Base-by-base conservation (phyloP, 2,797 vertebrate genomes). In the Pachyuromys duprasi region DNA sequence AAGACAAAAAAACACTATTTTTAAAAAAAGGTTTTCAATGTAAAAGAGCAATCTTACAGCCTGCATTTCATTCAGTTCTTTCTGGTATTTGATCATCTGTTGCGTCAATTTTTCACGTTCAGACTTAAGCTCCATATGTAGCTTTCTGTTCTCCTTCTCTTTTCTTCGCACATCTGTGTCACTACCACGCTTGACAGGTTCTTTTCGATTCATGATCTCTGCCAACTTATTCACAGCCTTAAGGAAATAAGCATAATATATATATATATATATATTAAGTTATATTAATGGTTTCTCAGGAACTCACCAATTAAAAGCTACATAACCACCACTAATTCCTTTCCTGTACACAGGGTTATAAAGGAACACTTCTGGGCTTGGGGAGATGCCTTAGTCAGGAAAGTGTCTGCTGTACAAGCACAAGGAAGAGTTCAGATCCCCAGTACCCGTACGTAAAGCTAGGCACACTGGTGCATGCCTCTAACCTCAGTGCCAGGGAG, bases 141-240 rank as follows among this genome's bases (percentile, higher is more conserved):
- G 98, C 98, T 99, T 99, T 98, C 99, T 98, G 98, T 99, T 99
- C 98, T 99, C 99, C 97, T 99, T 99, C 88, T 99, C 99, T 97
- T 99, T 99, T 78, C 99, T 99, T 93, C 99, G 98, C 97, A 99
- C 99, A 81, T 99, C 99, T 0, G 99, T 99, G 98, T 99, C 99
- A 70, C 99, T 99, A 60, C 99, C 99, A 11, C 99, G 99, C 79
- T 99, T 99, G 95, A 99, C 98, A 4, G 99, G 98, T 97, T 99
- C 99, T 98, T 99, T 99, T 92, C 99, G 99, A 98, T 99, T 99
- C 99, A 99, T 99, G 97, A 99, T 99, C 98, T 99, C 99, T 12
- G 99, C 99, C 98, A 99, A 97, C 96, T 99, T 99, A 97, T 99
- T 99, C 97, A 99, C 99, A 65, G 99, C 99, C 99, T 98, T 69